Base-by-base conservation (phyloP, 2,888 invertebrate genomes). In the Hydropsyche betteni region DNA sequence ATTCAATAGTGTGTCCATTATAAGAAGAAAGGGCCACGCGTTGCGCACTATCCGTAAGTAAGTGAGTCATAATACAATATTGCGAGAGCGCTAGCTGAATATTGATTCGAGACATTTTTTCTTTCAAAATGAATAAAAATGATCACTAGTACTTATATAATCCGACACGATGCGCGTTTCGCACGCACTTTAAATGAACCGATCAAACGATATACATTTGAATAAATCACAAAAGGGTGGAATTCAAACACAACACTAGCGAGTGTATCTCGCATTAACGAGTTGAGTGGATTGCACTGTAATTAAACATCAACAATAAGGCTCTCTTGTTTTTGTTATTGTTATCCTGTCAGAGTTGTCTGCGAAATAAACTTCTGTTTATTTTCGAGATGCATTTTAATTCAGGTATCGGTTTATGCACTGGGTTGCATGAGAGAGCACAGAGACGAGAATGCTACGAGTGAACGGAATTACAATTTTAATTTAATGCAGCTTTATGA, bases 1-100 rank as follows among this genome's bases (percentile, higher is more conserved):
- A 58, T 58, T 58, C 16, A 58, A 58, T 58, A 58, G 58, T 58
- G 58, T 5, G 16, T 58, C 14, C 58, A 16, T 58, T 58, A 58
- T 58, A n/a, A 14, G 58, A 58, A 58, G 8, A 24, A 24, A 58
- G 8, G 58, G 16, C 58, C 8, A 58, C 24, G 58, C 58, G 58
- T 16, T 58, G 4, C 14, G 24, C 16, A 58, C 58, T 12, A 72
- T 75, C 72, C 72, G 64, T 55, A 38, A 70, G 53, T 76, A 74
- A 76, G 74, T 76, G 71, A 74, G 68, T 58, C 74, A 72, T 76
- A 76, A 76, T 74, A 55, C 74, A 72, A 71, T 71, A 74, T 74
- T 44, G 76, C 12, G 74, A 24, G n/a, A 14, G 69, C 76, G 74
- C 55, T 44, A 4, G 24, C 68, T 71, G 76, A 76, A 76, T 76